Conservation (phyloP, 2,888 invertebrate genomes). For the Oscheius myriophilus region DNA sequence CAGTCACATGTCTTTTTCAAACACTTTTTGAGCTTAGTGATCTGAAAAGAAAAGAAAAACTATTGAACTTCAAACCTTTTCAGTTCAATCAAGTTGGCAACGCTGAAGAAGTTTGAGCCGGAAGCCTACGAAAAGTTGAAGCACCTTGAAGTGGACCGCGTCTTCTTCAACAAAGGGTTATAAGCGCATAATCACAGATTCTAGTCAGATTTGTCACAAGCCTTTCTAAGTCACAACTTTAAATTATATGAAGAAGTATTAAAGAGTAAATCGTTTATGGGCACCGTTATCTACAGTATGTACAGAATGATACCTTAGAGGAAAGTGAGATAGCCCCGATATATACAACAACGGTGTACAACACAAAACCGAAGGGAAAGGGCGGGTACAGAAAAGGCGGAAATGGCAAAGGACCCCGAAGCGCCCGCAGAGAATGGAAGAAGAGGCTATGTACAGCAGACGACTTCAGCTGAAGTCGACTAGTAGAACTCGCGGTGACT, state of each 20-base stretch:
- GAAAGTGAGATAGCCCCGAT: conserved; percentile 27
- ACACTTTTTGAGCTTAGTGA: neutral
- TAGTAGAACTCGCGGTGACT: conserved; percentile 28
- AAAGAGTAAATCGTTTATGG: no score
- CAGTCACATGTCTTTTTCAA: no score
- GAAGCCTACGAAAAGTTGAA: conserved; percentile 57
- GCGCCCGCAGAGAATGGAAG: conserved; percentile 9
- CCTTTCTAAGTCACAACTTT: no score
- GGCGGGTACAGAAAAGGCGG: conserved; percentile 18
- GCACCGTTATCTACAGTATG: neutral
- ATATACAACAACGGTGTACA: conserved; percentile 14
- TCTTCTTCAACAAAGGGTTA: conserved; percentile 63
- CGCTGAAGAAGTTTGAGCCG: conserved; percentile 57
- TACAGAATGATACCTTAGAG: conserved; percentile 21
- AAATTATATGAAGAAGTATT: no score
- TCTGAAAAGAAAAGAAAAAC: neutral
- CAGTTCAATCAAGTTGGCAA: conserved; percentile 51
- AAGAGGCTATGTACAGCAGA: conserved; percentile 4
- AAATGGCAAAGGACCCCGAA: conserved; percentile 18
- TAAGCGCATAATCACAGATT: conserved; percentile 21
- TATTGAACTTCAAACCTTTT: conserved; percentile 2
- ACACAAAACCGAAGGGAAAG: conserved; percentile 13
- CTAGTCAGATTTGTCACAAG: no score
- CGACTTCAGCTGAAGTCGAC: conserved; percentile 7
- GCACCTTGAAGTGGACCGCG: conserved; percentile 42